Evolutionary conservation across 2,113 vertebrate species (phyloP).

Genomic region (Bos javanicus): DNA sequence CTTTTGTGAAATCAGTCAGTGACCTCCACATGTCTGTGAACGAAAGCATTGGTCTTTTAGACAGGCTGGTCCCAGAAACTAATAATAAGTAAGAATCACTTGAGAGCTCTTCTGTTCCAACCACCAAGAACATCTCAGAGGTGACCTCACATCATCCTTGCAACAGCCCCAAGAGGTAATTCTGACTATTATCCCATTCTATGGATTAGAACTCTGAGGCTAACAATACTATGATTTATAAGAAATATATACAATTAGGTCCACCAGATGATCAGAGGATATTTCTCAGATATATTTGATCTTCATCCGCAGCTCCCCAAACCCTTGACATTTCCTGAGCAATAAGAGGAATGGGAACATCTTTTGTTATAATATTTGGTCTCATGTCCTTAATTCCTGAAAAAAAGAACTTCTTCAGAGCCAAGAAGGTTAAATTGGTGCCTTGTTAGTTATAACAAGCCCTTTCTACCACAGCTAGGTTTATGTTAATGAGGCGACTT

Average conservation of each 20-base stretch:
- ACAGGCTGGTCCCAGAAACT: not conserved
- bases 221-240: not conserved
- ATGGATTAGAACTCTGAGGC: not conserved
- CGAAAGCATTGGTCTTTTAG: not conserved
- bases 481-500: not conserved
- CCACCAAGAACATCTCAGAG: not conserved
- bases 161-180: not conserved
- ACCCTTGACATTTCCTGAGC: not conserved
- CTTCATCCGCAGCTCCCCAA: not conserved
- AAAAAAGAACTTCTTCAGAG: not conserved
- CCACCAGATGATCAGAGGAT: not conserved
- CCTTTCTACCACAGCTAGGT: not conserved
- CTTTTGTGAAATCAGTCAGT: not conserved
- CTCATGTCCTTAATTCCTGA: not conserved
- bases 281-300: not conserved
- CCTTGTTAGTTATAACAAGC: not conserved
- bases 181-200: not conserved
- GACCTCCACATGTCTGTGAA: not conserved
- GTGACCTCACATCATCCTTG: not conserved
- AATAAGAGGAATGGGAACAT: not conserved
- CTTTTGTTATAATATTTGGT: not conserved
- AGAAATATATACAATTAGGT: not conserved
- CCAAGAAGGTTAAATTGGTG: not conserved
- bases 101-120: not conserved
- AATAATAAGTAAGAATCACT: not conserved